These are phyloP conservation scores for Drosophila albomicans DNA, from an alignment of 1,140 invertebrate genomes.

Conservation along the genomic window DNA sequence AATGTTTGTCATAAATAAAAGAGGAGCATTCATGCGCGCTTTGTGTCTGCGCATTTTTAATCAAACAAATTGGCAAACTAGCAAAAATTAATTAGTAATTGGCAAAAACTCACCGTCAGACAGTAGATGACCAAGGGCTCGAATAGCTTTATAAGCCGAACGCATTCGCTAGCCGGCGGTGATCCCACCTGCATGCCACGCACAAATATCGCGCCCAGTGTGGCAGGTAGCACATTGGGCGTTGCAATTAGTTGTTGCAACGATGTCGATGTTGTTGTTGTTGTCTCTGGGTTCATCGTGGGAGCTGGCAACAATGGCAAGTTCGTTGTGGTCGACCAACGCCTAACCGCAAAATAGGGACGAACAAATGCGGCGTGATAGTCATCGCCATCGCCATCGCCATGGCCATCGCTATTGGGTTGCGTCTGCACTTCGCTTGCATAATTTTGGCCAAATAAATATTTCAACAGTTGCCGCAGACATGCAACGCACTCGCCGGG, in stretches of 20 bases:
- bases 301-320: constrained; percentile 51
- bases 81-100: constrained; percentile 76
- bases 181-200: constrained; percentile 63
- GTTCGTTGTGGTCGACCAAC: constrained; percentile 34
- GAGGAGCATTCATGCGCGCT: constrained; percentile 28
- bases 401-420: constrained; percentile 42
- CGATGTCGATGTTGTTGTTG: constrained; percentile 42
- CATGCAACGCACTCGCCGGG: constrained; percentile 90
- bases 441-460: constrained; percentile 92
- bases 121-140: constrained; percentile 95
- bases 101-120: constrained; percentile 86
- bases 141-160: constrained; percentile 90
- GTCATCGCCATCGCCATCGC: constrained; percentile 38
- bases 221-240: constrained; percentile 18
- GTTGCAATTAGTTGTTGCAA: constrained; percentile 56
- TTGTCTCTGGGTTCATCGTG: constrained; percentile 7
- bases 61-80: constrained; percentile 78
- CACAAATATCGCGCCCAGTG: constrained; percentile 70
- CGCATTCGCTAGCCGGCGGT: constrained; percentile 65
- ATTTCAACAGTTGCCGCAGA: constrained; percentile 93
- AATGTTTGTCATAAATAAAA: constrained; percentile 73
- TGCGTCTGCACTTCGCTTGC: constrained; percentile 81
- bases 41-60: constrained; percentile 81
- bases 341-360: constrained; percentile 75
- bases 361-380: constrained; percentile 69